Base-by-base conservation (phyloP, 2,113 vertebrate genomes). In the Butorides virescens region DNA sequence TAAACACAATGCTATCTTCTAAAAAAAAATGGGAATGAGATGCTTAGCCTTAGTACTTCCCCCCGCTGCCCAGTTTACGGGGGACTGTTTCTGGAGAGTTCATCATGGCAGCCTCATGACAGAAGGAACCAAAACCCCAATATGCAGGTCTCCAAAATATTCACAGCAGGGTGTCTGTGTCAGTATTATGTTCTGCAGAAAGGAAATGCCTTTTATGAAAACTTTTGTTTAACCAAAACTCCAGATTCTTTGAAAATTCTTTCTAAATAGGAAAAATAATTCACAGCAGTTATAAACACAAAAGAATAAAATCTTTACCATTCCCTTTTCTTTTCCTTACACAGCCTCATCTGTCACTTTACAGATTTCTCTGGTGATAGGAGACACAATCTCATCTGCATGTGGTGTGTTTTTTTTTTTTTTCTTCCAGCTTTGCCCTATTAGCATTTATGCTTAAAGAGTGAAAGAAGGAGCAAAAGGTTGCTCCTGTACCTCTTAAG, bases 1-100 rank as follows among this genome's bases (percentile, higher is more conserved):
- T 65, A 75, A 65, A 66, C 17, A 50, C 4, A 76, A 55, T 50
- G 8, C 2, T 17, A 10, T 13, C 6, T 74, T 39, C 26, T 11
- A 44, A n/a, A 84, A 59, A 42, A 59, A 49, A 20, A 34, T 6
- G 5, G 13, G 17, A 59, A 44, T 32, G 5, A 86, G 29, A 10
- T 52, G 6, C 17, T 72, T 67, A 56, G 29, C 47, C 26, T 42
- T 5, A 58, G 9, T 52, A 56, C 6, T 32, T 22, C 16, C 5
- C n/a, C 10, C 18, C 9, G 11, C 13, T 13, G 8, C 11, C 4
- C 4, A 23, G 2, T 39, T 72, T 87, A 49, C 2, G 1, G 17
- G 8, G 23, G 3, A 21, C 22, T 32, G 9, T 59, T 77, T 77
- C 53, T 36, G 11, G 15, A 47, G 5, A 37, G 26, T 73, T 79